Conservation (phyloP, 2,797 vertebrate genomes). For the Phylloscopus collybita region DNA sequence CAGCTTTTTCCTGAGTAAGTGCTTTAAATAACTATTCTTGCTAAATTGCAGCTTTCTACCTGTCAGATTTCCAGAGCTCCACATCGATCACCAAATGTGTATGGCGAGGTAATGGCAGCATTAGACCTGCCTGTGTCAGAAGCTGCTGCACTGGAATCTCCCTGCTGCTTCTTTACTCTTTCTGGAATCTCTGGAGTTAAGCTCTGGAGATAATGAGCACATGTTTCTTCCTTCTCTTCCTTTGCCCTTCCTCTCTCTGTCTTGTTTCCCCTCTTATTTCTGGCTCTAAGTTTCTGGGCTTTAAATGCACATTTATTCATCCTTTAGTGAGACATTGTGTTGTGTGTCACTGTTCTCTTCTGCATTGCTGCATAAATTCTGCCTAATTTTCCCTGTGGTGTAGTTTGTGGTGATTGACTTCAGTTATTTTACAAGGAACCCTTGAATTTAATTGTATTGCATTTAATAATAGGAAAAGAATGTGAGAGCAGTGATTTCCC, state of each 20-base stretch:
- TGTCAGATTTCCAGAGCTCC: slow-evolving; percentile 36
- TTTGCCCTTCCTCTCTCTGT: neutral
- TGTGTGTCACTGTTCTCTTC: neutral
- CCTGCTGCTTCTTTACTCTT: neutral
- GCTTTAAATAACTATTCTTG: slow-evolving; percentile 59
- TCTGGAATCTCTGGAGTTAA: neutral
- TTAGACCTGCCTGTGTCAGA: neutral
- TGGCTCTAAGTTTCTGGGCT: neutral
- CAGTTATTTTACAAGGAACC: neutral
- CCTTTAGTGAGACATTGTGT: neutral
- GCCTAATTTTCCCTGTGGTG: neutral
- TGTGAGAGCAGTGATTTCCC: neutral
- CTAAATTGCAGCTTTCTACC: slow-evolving; percentile 46
- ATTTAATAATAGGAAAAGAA: slow-evolving; percentile 14
- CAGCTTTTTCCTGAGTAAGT: slow-evolving; percentile 48
- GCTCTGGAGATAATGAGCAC: neutral
- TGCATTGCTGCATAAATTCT: neutral
- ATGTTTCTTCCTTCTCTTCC: neutral
- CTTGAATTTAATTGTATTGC: neutral
- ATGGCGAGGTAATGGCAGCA: neutral
- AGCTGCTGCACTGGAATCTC: neutral
- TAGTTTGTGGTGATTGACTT: neutral
- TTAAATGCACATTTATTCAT: neutral
- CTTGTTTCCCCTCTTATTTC: neutral
- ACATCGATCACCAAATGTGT: neutral